Conservation (phyloP, 2,797 vertebrate species). For the Carduelis carduelis region DNA sequence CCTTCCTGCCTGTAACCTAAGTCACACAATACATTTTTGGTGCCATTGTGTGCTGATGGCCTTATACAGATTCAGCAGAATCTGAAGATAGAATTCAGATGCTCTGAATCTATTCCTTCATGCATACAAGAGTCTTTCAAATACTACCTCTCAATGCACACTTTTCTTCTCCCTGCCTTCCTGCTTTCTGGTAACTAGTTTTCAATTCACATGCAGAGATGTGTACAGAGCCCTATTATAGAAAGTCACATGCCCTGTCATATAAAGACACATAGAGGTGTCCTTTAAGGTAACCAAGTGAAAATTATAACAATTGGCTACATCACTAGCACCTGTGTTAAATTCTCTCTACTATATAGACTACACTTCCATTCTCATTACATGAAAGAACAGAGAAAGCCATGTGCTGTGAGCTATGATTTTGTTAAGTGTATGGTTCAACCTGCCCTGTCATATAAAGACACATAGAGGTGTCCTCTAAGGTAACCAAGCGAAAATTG, state of each 20-base stretch:
- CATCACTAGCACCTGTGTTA: not conserved
- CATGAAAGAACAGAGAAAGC: too few species aligned
- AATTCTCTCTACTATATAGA: not conserved
- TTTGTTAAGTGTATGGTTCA: too few species aligned
- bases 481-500: not conserved
- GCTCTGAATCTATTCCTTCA: not conserved
- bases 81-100: not conserved
- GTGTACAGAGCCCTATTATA: not conserved
- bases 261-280: not conserved
- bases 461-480: not conserved
- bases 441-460: not conserved
- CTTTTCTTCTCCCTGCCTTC: not conserved
- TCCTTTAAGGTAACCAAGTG: not conserved
- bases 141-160: not conserved
- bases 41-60: not conserved
- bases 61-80: not conserved
- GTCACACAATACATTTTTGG: not conserved
- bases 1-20: not conserved
- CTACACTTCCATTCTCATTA: not conserved
- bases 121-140: not conserved
- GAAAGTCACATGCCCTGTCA: not conserved
- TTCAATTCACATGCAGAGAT: rapidly evolving
- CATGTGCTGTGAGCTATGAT: too few species aligned
- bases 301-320: not conserved
- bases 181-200: not conserved